These are phyloP conservation scores for Phyllopteryx taeniolatus DNA, from an alignment of 2,113 vertebrate species.

Conservation along the genomic window DNA sequence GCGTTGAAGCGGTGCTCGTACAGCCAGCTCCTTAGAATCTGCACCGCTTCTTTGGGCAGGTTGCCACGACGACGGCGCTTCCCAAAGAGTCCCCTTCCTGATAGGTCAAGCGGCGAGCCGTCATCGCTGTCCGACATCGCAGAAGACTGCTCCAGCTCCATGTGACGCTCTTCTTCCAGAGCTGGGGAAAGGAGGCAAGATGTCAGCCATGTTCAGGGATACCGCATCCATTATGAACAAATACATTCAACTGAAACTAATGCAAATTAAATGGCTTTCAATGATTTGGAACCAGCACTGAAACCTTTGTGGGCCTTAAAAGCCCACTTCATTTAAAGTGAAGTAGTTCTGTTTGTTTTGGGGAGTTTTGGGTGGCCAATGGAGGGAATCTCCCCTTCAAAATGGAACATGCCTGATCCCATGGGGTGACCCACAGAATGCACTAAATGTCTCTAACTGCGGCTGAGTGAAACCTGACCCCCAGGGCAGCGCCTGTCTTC, in stretches of 20 bases:
- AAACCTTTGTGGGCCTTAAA: neutral
- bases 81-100: slow-evolving; percentile 66
- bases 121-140: slow-evolving; percentile 93
- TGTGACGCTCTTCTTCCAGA: slow-evolving; percentile 57
- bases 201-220: neutral
- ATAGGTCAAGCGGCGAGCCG: slow-evolving; percentile 77
- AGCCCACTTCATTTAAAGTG: neutral
- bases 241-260: neutral
- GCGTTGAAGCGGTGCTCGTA: slow-evolving; percentile 94
- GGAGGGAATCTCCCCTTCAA: slow-evolving; percentile 54
- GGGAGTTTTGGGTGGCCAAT: slow-evolving; percentile 22
- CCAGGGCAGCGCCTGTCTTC: slow-evolving; percentile 72
- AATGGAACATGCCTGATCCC: slow-evolving; percentile 69
- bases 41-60: slow-evolving; percentile 92
- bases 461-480: slow-evolving; percentile 75
- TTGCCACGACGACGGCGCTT: slow-evolving; percentile 94
- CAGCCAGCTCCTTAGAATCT: slow-evolving; percentile 92
- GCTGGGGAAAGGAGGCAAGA: slow-evolving; percentile 39
- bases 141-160: slow-evolving; percentile 71
- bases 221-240: neutral
- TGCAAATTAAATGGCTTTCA: neutral
- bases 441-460: slow-evolving; percentile 66
- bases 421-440: slow-evolving; percentile 65
- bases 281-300: slow-evolving; percentile 2
- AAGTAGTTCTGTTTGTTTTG: neutral